A percentile compares a stretch with the other conserved stretches of the same genome.
Evolutionary conservation across 2,888 invertebrate species (phyloP).

Genomic region (Allacma fusca): DNA sequence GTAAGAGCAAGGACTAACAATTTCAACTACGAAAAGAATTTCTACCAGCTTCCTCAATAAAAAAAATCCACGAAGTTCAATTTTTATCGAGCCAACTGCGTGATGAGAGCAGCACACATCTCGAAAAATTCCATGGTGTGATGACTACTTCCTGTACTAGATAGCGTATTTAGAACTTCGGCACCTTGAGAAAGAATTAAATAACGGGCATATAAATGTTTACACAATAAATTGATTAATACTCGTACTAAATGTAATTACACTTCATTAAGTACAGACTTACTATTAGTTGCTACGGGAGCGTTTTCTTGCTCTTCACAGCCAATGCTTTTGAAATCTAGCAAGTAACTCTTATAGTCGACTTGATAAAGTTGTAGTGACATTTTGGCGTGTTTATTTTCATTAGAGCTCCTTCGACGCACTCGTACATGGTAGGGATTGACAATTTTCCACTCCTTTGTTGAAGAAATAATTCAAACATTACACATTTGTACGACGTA

Average conservation of each 20-base stretch:
- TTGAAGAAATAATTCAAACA: constrained; percentile 54
- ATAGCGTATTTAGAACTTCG: constrained; percentile 59
- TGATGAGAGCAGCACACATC: constrained; percentile 98
- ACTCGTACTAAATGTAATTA: too few species aligned
- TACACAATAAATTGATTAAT: too few species aligned
- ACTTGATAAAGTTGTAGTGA: constrained; percentile 98
- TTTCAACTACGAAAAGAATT: too few species aligned
- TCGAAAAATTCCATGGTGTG: constrained; percentile 99
- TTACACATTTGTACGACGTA: too few species aligned
- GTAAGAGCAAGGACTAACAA: not conserved
- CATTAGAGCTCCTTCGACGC: constrained; percentile 84
- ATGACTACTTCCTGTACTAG: constrained; percentile 71
- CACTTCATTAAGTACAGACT: too few species aligned
- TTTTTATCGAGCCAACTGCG: constrained; percentile 89
- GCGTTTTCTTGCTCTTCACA: constrained; percentile 64
- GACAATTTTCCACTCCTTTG: constrained; percentile 95
- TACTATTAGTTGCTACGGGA: constrained; percentile 52
- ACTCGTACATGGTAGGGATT: constrained; percentile 96
- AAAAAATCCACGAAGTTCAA: not conserved
- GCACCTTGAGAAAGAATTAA: constrained; percentile 53
- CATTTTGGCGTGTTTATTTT: constrained; percentile 92
- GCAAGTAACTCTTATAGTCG: constrained; percentile 94
- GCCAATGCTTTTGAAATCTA: constrained; percentile 92
- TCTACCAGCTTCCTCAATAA: not conserved
- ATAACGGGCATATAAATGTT: too few species aligned